A percentile compares a stretch with the other conserved stretches of the same genome.
These are phyloP conservation scores for Heliconius nattereri DNA, from an alignment of 1,140 invertebrate species.

Conservation along the genomic window DNA sequence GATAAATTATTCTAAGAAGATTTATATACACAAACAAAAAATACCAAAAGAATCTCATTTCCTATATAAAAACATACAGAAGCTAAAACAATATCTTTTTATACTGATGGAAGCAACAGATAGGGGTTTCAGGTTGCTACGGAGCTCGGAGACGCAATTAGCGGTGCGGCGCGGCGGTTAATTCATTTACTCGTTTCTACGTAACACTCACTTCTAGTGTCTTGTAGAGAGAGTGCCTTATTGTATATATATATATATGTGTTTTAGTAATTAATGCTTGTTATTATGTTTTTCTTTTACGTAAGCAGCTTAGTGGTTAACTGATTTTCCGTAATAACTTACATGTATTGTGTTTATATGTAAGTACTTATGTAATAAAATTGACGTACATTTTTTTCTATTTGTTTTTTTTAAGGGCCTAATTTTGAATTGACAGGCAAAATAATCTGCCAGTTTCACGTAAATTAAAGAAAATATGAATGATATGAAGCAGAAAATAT, in stretches of 20 bases:
- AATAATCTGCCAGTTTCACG: too few relatives aligned
- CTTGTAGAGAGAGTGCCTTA: constrained; percentile 18
- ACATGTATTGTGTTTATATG: too few relatives aligned
- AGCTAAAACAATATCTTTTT: constrained; percentile 1
- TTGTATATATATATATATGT: background rate
- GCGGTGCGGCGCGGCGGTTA: constrained; percentile 19
- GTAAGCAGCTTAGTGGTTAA: background rate
- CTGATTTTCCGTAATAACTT: background rate
- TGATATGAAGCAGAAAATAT: too few relatives aligned
- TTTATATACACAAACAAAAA: background rate
- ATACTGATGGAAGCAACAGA: constrained; percentile 19
- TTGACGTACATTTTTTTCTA: too few relatives aligned
- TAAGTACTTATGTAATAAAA: too few relatives aligned
- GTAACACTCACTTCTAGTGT: constrained; percentile 15
- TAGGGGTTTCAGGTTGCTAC: background rate
- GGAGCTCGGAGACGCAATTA: constrained; percentile 22
- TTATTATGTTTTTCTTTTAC: background rate
- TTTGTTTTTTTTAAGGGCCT: too few relatives aligned
- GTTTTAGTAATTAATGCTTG: background rate
- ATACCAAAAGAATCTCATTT: background rate
- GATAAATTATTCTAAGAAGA: background rate
- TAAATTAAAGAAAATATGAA: too few relatives aligned
- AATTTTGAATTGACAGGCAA: too few relatives aligned
- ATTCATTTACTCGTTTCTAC: constrained; percentile 27
- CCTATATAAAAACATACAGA: background rate